Percentiles rank a stretch among this genome's conserved stretches.
Evolutionary conservation across 2,113 vertebrate genomes (phyloP).

Genomic region (Progne subis): DNA sequence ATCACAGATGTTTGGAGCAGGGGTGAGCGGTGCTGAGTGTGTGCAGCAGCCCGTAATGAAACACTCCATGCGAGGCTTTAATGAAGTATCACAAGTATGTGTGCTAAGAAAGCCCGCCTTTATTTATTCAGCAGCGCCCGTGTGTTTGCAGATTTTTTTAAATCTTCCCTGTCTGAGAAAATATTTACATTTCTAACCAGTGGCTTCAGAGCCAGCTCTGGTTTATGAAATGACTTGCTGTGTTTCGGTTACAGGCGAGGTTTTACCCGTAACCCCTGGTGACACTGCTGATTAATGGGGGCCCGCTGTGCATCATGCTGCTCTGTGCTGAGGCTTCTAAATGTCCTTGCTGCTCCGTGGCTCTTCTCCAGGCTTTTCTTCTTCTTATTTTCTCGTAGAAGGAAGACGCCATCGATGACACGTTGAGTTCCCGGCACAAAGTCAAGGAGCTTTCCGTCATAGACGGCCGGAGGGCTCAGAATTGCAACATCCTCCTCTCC

Average conservation of each 20-base stretch:
- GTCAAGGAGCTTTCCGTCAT: constrained; percentile 98
- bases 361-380: constrained; percentile 34
- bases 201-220: constrained; percentile 61
- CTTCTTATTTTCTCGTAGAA: constrained; percentile 77
- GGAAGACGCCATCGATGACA: constrained; percentile 92
- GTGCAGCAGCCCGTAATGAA: constrained; percentile 35
- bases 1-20: not conserved
- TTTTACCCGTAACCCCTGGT: not conserved
- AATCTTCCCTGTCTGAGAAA: constrained; percentile 68
- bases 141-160: constrained; percentile 59
- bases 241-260: constrained; percentile 23
- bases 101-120: not conserved
- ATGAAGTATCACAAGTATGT: constrained; percentile 44
- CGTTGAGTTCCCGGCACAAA: constrained; percentile 87
- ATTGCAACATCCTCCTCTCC: constrained; percentile 98
- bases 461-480: constrained; percentile 95
- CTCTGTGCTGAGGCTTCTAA: constrained; percentile 25
- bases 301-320: not conserved
- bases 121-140: constrained; percentile 58
- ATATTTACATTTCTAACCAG: constrained; percentile 71
- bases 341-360: constrained; percentile 47
- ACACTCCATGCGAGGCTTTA: constrained; percentile 1
- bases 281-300: constrained; percentile 14
- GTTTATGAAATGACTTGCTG: constrained; percentile 55
- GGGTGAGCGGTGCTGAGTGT: constrained; percentile 32